These are phyloP conservation scores for Tangara arthus DNA, from an alignment of 2,797 vertebrate genomes.

Conservation along the genomic window DNA sequence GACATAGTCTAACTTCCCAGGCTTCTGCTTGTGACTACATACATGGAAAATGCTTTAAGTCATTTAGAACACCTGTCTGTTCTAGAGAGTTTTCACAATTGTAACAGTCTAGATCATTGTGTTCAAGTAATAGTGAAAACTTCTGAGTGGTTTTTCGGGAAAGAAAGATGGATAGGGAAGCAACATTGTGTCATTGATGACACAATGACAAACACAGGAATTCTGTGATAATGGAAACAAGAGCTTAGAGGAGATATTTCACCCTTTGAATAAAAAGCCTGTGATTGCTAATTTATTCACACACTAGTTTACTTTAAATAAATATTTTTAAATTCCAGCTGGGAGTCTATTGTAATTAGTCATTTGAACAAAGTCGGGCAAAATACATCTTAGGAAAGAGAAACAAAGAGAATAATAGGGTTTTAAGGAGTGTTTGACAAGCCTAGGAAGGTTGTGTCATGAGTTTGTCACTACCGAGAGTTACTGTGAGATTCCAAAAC, in stretches of 20 bases:
- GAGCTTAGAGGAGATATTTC: background rate
- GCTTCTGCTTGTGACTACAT: background rate
- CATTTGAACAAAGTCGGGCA: background rate
- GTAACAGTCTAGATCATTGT: background rate
- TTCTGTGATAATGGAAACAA: background rate
- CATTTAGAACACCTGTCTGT: background rate
- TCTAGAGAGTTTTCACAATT: background rate
- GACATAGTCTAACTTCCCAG: background rate
- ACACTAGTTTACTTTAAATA: background rate
- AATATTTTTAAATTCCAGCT: background rate
- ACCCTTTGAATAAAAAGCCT: background rate
- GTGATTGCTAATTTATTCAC: background rate
- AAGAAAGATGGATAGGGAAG: background rate
- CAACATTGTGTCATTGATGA: background rate
- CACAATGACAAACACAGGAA: background rate
- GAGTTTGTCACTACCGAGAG: background rate
- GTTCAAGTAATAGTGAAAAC: background rate
- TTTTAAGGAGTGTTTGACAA: background rate
- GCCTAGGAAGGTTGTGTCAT: background rate
- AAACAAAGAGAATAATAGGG: background rate
- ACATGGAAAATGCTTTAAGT: background rate
- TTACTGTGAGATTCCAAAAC: background rate
- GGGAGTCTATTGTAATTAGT: background rate
- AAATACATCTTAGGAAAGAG: background rate
- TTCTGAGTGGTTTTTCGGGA: background rate